Base-by-base conservation (phyloP, 1,140 invertebrate species). In the Eriosoma lanigerum region DNA sequence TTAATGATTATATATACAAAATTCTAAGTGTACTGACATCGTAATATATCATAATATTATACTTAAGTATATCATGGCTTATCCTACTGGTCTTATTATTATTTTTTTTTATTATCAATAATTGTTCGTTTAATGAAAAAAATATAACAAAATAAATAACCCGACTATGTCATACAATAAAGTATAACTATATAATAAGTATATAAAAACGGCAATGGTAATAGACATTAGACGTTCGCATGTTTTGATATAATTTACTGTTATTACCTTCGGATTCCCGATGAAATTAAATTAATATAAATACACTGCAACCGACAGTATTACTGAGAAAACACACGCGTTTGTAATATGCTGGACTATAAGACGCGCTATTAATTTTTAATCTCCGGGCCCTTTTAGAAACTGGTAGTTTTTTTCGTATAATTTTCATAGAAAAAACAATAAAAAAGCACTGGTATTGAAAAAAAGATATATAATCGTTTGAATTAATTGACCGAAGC, bases 311-410 rank as follows among this genome's bases (percentile, higher is more conserved):
- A 21, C 21, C 13, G 29, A 8, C 21, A 58, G 50, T 78, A 21
- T 46, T 50, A 78, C 75, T 17, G 21, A 78, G 75, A 78, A 78
- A 46, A 26, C 54, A 46, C 48, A 75, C 29, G 72, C 32, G 54
- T 58, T n/a, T 24, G n/a, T 10, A 32, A 5, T 26, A 2, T 24
- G 38, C 38, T 29, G 75, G 24, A 38, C 46, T 24, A n/a, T 24
- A 21, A 78, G 75, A 76, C 75, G 75, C 56, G 75, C 54, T 78
- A 78, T 60, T 78, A 78, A 26, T 78, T 60, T 78, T 60, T 62
- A 62, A 78, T 78, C 54, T 78, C 38, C 75, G 38, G 19, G 62
- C 75, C 75, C 38, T 62, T 78, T 60, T 60, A 58, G 46, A 52
- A 50, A 19, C 46, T n/a, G 24, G 46, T 72, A 26, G 68, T 72